Evolutionary conservation across 2,888 invertebrate genomes (phyloP), one percentile per base, ranked within the genome.

Genomic region (Desoria tigrina): DNA sequence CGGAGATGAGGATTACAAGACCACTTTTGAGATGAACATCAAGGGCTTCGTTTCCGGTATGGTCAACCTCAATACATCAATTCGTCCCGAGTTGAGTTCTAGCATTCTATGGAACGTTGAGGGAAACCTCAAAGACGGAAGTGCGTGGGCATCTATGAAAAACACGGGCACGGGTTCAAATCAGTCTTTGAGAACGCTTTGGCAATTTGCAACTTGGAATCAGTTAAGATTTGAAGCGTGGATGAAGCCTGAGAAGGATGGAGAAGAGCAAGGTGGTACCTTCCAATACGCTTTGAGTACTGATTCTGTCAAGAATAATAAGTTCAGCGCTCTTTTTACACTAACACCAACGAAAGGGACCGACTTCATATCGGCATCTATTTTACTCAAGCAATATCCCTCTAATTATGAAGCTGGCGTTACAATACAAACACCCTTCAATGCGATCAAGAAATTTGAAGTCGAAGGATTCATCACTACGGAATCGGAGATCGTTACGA

Each of bases 121-220:
- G 14, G 75, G 75, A 11, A 62, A 54, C 21, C 7, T 55, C 11
- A 27, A 42, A 1, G 23, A 32, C 6, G 74, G 76, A 14, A 54
- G 65, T 16, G 73, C 64, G 1, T 32, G 26, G 42, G 59, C 65
- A 0, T 61, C 59, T 21, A 26, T 71, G 4, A 68, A 65, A 37
- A 67, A 73, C 45, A 42, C n/a, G n/a, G n/a, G n/a, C n/a, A n/a
- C n/a, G n/a, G n/a, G n/a, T n/a, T n/a, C n/a, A n/a, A n/a, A n/a
- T n/a, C n/a, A n/a, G 24, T 65, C 68, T 0, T 2, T 68, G 7
- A 60, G 69, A 21, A 42, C 64, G 0, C 57, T 64, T 0, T 76
- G 76, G 76, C 66, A 55, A 45, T 68, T 60, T 53, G 61, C 64
- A 7, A 45, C 66, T 18, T 73, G 72, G 71, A 59, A 72, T 26